Evolutionary conservation across 2,888 invertebrate species (phyloP).

Genomic region (Aethes cnicana): DNA sequence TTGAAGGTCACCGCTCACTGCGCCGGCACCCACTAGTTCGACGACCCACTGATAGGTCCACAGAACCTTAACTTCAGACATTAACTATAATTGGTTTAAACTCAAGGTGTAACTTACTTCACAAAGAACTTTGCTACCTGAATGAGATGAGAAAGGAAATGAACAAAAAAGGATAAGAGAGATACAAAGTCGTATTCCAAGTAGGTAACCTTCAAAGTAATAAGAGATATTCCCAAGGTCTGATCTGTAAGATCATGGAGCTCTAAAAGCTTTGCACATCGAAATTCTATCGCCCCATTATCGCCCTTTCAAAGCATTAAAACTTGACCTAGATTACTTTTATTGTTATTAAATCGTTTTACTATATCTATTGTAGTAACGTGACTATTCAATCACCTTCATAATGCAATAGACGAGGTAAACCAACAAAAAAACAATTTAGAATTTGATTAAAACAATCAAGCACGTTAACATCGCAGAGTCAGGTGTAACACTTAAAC

Average conservation of each 20-base stretch:
- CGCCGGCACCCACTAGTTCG: slow-evolving; percentile 51
- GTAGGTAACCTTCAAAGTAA: slow-evolving; percentile 5
- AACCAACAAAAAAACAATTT: slow-evolving; percentile 30
- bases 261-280: neutral
- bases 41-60: slow-evolving; percentile 48
- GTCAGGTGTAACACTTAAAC: slow-evolving; percentile 19
- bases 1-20: slow-evolving; percentile 66
- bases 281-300: neutral
- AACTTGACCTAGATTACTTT: slow-evolving; percentile 53
- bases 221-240: slow-evolving; percentile 2
- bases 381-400: slow-evolving; percentile 40
- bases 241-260: slow-evolving; percentile 15
- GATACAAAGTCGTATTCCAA: too few relatives aligned
- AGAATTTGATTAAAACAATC: slow-evolving; percentile 27
- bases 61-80: slow-evolving; percentile 1
- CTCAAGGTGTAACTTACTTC: neutral
- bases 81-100: neutral
- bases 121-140: too few relatives aligned
- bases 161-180: too few relatives aligned
- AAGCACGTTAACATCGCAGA: slow-evolving; percentile 8
- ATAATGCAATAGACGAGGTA: slow-evolving; percentile 31
- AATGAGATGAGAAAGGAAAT: too few relatives aligned
- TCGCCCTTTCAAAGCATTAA: slow-evolving; percentile 20
- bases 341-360: slow-evolving; percentile 25
- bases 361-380: slow-evolving; percentile 37